phyloP scores from a whole-genome alignment of 2,113 vertebrate genomes.

The Semicossyphus pulcher region DNA sequence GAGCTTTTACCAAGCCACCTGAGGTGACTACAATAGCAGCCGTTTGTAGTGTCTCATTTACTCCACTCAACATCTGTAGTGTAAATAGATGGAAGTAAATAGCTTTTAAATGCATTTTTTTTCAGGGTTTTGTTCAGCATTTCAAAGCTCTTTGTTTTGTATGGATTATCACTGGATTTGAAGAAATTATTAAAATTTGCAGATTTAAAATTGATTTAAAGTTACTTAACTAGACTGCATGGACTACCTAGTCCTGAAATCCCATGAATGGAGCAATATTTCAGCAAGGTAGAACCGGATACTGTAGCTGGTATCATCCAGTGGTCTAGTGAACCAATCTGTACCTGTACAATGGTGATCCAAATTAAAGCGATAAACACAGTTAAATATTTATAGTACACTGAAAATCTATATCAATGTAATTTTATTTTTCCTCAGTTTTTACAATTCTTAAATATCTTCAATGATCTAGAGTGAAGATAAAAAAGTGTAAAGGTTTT shows the following conservation, averaged over 20 bases:
- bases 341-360: conserved; percentile 4
- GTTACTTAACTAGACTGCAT: conserved; percentile 43
- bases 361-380: neutral
- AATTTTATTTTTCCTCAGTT: neutral
- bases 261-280: conserved; percentile 68
- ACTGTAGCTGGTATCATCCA: conserved; percentile 4
- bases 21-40: neutral
- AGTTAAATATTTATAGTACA: neutral
- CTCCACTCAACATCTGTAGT: conserved; percentile 32
- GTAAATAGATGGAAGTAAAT: conserved; percentile 54
- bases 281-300: conserved; percentile 22
- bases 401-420: neutral
- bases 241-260: conserved; percentile 44
- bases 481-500: too few species aligned
- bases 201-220: neutral
- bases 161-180: conserved; percentile 16
- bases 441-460: conserved; percentile 7
- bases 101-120: neutral
- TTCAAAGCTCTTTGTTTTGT: conserved; percentile 34
- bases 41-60: neutral
- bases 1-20: neutral
- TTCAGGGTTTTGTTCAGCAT: neutral
- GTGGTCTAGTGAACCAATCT: neutral
- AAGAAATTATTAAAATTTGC: neutral
- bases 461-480: neutral